Percentiles rank a stretch among this genome's conserved stretches.
phyloP scores from a whole-genome alignment of 2,797 vertebrate genomes.

The Mormyrus hasselquistii region DNA sequence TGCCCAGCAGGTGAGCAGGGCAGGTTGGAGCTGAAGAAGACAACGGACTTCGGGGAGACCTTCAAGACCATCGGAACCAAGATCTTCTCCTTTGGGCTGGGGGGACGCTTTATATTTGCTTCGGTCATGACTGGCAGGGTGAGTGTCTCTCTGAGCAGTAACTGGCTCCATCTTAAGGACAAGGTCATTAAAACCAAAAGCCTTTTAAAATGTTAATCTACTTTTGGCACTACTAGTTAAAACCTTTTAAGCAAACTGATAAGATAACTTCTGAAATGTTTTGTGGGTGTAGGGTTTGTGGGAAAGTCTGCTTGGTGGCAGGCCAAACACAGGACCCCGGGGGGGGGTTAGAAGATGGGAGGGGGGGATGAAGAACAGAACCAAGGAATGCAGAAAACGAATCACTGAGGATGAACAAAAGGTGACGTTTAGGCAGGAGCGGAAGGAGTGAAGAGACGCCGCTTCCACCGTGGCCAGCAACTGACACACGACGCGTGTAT shows the following conservation, averaged over 20 bases:
- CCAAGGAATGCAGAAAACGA: not conserved
- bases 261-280: not conserved
- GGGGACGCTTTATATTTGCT: slow-evolving; percentile 84
- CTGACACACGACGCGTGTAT: not conserved
- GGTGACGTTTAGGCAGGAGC: not conserved
- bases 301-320: not conserved
- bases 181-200: not conserved
- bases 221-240: not conserved
- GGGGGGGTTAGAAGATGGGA: not conserved
- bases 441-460: too few species aligned
- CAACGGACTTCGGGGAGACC: slow-evolving; percentile 69
- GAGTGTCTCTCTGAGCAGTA: not conserved
- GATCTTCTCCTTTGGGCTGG: slow-evolving; percentile 86
- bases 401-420: not conserved
- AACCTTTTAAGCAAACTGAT: not conserved
- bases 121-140: slow-evolving; percentile 90
- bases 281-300: not conserved
- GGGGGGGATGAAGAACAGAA: not conserved
- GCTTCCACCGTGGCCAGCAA: not conserved
- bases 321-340: not conserved
- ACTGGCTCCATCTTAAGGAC: not conserved
- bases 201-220: not conserved
- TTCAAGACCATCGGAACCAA: slow-evolving; percentile 73
- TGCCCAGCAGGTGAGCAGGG: slow-evolving; percentile 69
- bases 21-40: slow-evolving; percentile 73